phyloP scores from a whole-genome alignment of 2,888 invertebrate species.

The Polia nebulosa region DNA sequence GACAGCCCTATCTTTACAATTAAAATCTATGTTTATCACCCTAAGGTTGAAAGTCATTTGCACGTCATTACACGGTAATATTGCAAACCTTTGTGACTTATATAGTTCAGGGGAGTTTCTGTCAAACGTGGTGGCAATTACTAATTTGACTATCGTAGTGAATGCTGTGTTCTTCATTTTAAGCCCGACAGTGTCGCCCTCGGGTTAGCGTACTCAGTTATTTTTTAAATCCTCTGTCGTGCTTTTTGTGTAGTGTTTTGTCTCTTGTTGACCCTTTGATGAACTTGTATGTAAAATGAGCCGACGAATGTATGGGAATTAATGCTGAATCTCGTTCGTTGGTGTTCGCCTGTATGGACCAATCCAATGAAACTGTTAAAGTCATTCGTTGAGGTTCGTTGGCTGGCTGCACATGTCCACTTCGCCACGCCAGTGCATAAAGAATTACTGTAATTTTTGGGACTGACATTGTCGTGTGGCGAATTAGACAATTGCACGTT shows the following conservation, averaged over 20 bases:
- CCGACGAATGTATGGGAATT: slow-evolving; percentile 33
- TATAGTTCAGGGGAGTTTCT: too few species aligned
- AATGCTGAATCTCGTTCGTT: slow-evolving; percentile 47
- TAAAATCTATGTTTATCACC: neutral
- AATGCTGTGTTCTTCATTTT: neutral
- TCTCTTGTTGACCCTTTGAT: slow-evolving; percentile 48
- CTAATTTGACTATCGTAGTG: neutral
- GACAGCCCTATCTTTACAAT: neutral
- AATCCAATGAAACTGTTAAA: slow-evolving; percentile 15
- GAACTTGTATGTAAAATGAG: slow-evolving; percentile 7
- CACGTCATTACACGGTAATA: neutral
- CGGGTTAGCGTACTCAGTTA: slow-evolving; percentile 41
- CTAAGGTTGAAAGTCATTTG: neutral
- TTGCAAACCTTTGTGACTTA: neutral
- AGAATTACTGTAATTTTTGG: slow-evolving; percentile 9
- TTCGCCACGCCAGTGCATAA: slow-evolving; percentile 11
- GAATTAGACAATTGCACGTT: slow-evolving; percentile 21
- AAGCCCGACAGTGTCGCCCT: slow-evolving; percentile 8
- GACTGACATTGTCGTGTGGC: neutral
- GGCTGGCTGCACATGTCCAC: slow-evolving; percentile 5
- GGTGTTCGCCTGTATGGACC: slow-evolving; percentile 11
- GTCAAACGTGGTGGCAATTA: neutral
- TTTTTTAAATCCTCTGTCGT: slow-evolving; percentile 55
- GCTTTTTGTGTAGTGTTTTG: slow-evolving; percentile 56
- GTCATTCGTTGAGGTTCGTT: slow-evolving; percentile 33